Evolutionary conservation across 2,113 vertebrate species (phyloP).

Genomic region (Esox niger): DNA sequence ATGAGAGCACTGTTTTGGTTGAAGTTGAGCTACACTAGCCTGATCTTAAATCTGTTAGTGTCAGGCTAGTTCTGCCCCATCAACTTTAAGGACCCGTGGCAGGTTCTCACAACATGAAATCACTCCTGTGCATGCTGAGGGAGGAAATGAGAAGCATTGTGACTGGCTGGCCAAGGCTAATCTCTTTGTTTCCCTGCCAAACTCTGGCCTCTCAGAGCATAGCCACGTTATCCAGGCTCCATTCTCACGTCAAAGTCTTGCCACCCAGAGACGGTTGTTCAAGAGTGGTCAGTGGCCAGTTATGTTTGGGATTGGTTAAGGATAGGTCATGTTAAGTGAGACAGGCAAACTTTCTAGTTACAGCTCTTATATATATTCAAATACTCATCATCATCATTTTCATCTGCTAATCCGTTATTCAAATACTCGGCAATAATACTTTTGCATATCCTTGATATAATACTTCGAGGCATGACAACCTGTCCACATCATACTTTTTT

Average conservation of each 20-base stretch:
- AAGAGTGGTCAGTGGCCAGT: background rate
- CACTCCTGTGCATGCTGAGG: conserved; percentile 31
- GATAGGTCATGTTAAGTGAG: background rate
- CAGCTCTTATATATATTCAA: too few relatives aligned
- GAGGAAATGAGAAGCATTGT: conserved; percentile 52
- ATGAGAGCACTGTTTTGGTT: too few relatives aligned
- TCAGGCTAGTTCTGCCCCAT: conserved; percentile 37
- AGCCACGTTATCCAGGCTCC: conserved; percentile 16
- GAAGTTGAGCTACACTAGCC: too few relatives aligned
- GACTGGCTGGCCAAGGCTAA: conserved; percentile 52
- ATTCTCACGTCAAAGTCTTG: conserved; percentile 56
- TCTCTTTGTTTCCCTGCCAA: conserved; percentile 63
- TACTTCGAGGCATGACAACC: too few relatives aligned
- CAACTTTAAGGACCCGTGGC: conserved; percentile 36
- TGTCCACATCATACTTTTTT: too few relatives aligned
- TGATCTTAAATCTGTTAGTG: background rate
- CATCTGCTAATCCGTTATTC: too few relatives aligned
- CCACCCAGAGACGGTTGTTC: conserved; percentile 31
- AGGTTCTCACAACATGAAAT: conserved; percentile 59
- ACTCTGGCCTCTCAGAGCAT: conserved; percentile 33
- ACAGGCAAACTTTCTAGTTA: too few relatives aligned
- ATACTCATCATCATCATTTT: too few relatives aligned
- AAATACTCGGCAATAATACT: too few relatives aligned
- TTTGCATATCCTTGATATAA: too few relatives aligned
- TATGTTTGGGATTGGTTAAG: background rate